Conservation (phyloP, 2,113 vertebrate species). For the Stigmatopora nigra region DNA sequence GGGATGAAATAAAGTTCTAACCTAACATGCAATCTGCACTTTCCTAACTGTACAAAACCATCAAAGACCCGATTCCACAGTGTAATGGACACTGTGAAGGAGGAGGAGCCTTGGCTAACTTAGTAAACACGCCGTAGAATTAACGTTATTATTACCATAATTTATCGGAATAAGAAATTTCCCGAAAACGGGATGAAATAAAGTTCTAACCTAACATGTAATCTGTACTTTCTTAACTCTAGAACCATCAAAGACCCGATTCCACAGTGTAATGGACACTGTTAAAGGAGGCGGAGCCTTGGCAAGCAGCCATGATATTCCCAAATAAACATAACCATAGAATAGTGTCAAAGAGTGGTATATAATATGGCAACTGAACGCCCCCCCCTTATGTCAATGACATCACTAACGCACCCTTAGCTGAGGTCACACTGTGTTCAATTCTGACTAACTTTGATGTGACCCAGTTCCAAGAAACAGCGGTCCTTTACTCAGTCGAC, state of each 20-base stretch:
- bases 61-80: slow-evolving; percentile 8
- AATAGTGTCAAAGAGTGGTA: slow-evolving; percentile 5
- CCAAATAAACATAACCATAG: slow-evolving; percentile 7
- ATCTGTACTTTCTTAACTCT: slow-evolving; percentile 13
- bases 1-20: too few species aligned
- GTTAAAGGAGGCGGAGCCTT: slow-evolving; percentile 12
- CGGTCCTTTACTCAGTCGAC: slow-evolving; percentile 45
- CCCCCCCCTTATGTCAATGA: slow-evolving; percentile 42
- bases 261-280: slow-evolving; percentile 8
- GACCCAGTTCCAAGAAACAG: slow-evolving; percentile 59
- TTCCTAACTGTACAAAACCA: too few species aligned
- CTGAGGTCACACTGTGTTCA: slow-evolving; percentile 51
- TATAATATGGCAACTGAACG: slow-evolving; percentile 17
- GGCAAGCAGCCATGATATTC: slow-evolving; percentile 14
- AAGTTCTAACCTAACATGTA: slow-evolving; percentile 14
- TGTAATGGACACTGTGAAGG: slow-evolving; percentile 7
- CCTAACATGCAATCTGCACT: too few species aligned
- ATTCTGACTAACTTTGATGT: slow-evolving; percentile 57
- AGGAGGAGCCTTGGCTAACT: slow-evolving; percentile 19
- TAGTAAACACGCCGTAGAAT: too few species aligned
- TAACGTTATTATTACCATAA: too few species aligned
- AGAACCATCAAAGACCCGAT: slow-evolving; percentile 4
- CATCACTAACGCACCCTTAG: slow-evolving; percentile 40
- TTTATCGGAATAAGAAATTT: too few species aligned
- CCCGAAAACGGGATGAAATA: too few species aligned